Evolutionary conservation across 2,797 vertebrate species (phyloP).

Genomic region (Coregonus sp.): DNA sequence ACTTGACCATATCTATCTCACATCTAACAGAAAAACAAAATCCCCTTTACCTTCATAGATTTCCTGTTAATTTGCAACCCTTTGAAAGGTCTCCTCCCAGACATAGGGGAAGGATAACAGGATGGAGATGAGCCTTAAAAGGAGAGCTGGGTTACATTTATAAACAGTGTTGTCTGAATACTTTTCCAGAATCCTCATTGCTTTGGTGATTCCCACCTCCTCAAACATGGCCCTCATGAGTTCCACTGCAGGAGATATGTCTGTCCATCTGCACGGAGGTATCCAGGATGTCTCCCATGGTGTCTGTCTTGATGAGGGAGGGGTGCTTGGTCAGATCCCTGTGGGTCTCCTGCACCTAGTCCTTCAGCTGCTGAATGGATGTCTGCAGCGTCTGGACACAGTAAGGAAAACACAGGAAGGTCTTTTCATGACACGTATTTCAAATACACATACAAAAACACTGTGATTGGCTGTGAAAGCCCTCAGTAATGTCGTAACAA

Average conservation of each 20-base stretch:
- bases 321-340: conserved; percentile 86
- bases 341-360: conserved; percentile 84
- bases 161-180: neutral
- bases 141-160: neutral
- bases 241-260: conserved; percentile 76
- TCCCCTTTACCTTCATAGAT: conserved; percentile 81
- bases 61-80: conserved; percentile 83
- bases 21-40: neutral
- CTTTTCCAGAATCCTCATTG: neutral
- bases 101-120: conserved; percentile 61
- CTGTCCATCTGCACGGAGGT: conserved; percentile 78
- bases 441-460: too few relatives aligned
- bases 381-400: conserved; percentile 74
- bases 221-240: conserved; percentile 79
- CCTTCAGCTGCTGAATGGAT: conserved; percentile 81
- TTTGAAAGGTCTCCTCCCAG: conserved; percentile 85
- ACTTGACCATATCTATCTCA: neutral
- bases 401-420: neutral
- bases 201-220: conserved; percentile 68
- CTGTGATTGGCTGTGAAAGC: too few relatives aligned
- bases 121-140: neutral
- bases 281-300: conserved; percentile 79
- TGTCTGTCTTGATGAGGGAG: conserved; percentile 81
- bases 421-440: neutral
- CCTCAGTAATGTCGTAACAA: neutral